Percentiles rank a stretch among this genome's conserved stretches.
These are phyloP conservation scores for Cynaeus angustus DNA, from an alignment of 2,888 invertebrate species.

Conservation along the genomic window DNA sequence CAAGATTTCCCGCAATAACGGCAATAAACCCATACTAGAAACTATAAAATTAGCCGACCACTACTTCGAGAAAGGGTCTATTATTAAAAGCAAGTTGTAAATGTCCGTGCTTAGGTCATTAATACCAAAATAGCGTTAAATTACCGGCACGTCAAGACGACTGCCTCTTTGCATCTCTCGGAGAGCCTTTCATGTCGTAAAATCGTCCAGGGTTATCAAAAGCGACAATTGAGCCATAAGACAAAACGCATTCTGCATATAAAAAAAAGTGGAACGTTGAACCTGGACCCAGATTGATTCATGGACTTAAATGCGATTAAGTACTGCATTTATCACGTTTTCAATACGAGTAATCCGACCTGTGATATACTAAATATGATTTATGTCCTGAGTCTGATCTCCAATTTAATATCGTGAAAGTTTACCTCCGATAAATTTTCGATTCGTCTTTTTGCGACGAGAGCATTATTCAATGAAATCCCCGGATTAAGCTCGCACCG, in stretches of 20 bases:
- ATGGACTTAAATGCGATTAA: slow-evolving; percentile 53
- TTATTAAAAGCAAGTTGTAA: slow-evolving; percentile 49
- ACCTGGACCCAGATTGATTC: slow-evolving; percentile 49
- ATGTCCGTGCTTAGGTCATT: slow-evolving; percentile 44
- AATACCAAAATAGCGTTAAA: slow-evolving; percentile 52
- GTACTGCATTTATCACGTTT: slow-evolving; percentile 55
- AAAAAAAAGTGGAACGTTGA: slow-evolving; percentile 49
- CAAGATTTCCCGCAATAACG: slow-evolving; percentile 45
- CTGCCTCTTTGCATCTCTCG: slow-evolving; percentile 32
- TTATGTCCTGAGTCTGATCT: slow-evolving; percentile 51
- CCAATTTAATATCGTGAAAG: slow-evolving; percentile 53
- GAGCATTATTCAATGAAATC: slow-evolving; percentile 50
- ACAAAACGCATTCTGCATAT: slow-evolving; percentile 27
- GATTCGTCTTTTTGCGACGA: slow-evolving; percentile 42
- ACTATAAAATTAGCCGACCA: slow-evolving; percentile 49
- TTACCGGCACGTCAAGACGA: slow-evolving; percentile 40
- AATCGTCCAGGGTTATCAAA: slow-evolving; percentile 7
- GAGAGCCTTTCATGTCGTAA: background rate
- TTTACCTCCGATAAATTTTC: slow-evolving; percentile 51
- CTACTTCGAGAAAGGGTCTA: slow-evolving; percentile 43
- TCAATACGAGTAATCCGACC: slow-evolving; percentile 55
- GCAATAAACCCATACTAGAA: slow-evolving; percentile 48
- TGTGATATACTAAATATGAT: slow-evolving; percentile 59
- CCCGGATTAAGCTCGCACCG: slow-evolving; percentile 44
- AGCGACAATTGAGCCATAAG: slow-evolving; percentile 44